These are phyloP conservation scores for Macquaria australasica DNA, from an alignment of 2,113 vertebrate species.

Conservation along the genomic window DNA sequence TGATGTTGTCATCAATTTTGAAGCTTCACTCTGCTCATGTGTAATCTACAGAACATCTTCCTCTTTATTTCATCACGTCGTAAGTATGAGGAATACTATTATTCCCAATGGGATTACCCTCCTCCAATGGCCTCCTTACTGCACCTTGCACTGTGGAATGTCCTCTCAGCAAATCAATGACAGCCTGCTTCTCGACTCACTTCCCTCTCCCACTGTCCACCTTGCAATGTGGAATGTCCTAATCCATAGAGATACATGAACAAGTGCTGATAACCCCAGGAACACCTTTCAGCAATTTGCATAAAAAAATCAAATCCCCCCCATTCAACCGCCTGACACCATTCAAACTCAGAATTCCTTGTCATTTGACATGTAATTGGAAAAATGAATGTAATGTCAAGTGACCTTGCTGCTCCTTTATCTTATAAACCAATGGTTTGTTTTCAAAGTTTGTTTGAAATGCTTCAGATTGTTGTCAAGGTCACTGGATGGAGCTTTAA, in stretches of 20 bases:
- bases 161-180: constrained; percentile 67
- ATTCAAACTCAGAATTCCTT: constrained; percentile 17
- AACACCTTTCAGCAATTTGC: constrained; percentile 52
- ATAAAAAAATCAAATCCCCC: constrained; percentile 9
- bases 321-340: constrained; percentile 1
- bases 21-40: background rate
- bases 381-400: background rate
- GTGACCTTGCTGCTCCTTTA: constrained; percentile 9
- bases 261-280: constrained; percentile 58
- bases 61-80: constrained; percentile 20
- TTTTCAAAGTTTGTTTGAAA: constrained; percentile 46
- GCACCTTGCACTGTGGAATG: constrained; percentile 83
- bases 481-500: constrained; percentile 26
- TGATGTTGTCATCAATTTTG: constrained; percentile 54
- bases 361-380: constrained; percentile 15
- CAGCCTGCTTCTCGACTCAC: constrained; percentile 28
- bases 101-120: constrained; percentile 46
- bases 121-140: constrained; percentile 41
- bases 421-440: constrained; percentile 30
- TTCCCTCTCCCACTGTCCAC: constrained; percentile 69
- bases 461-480: constrained; percentile 32
- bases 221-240: constrained; percentile 78
- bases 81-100: constrained; percentile 24
- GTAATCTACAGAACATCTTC: constrained; percentile 16
- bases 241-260: constrained; percentile 58